Percentiles rank a stretch among this genome's conserved stretches.
These are phyloP conservation scores for Anas bernieri DNA, from an alignment of 2,797 vertebrate genomes.

Conservation along the genomic window DNA sequence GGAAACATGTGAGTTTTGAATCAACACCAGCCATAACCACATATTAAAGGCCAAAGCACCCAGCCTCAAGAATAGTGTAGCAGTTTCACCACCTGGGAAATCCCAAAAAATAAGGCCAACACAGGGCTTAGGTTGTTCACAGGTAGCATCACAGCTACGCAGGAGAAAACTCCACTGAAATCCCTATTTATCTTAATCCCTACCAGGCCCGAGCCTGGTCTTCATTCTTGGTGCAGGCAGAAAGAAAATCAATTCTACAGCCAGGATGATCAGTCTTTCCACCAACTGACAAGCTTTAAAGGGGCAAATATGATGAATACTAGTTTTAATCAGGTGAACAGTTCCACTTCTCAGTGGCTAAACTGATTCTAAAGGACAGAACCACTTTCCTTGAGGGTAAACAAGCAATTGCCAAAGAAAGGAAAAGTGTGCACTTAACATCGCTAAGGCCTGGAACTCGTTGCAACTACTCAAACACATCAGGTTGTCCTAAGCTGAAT, in stretches of 20 bases:
- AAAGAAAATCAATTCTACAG: not conserved
- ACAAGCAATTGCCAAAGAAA: not conserved
- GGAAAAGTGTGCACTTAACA: not conserved
- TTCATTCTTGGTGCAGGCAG: not conserved
- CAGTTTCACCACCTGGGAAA: not conserved
- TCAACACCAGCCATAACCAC: not conserved
- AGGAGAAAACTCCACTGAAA: not conserved
- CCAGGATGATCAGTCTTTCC: not conserved
- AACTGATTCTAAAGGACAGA: not conserved
- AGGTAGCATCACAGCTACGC: not conserved
- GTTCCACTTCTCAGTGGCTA: not conserved
- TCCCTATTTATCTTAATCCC: not conserved
- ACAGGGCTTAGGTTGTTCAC: not conserved
- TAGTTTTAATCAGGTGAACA: slow-evolving; percentile 18
- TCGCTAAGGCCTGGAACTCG: not conserved
- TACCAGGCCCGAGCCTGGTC: not conserved
- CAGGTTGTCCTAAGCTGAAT: not conserved
- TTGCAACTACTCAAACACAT: not conserved
- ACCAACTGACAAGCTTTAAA: not conserved
- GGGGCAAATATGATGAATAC: not conserved
- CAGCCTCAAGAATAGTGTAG: not conserved
- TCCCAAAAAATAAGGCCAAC: not conserved
- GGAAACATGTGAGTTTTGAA: not conserved
- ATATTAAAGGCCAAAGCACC: not conserved
- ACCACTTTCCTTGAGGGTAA: not conserved